Percentiles rank a stretch among this genome's conserved stretches.
Evolutionary conservation across 1,140 invertebrate genomes (phyloP).

Genomic region (Chironomus striatipennis): DNA sequence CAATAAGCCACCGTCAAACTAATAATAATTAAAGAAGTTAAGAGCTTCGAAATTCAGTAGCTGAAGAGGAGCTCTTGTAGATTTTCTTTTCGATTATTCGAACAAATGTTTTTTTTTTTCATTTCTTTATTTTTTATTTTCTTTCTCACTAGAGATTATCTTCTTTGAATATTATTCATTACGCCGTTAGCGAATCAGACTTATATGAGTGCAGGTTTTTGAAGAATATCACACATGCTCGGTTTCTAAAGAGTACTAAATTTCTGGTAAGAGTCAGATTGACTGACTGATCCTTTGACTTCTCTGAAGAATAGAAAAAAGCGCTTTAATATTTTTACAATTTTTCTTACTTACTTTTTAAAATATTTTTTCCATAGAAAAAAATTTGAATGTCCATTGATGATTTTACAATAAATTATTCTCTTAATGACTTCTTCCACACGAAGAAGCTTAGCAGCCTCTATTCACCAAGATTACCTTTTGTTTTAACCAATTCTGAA

Average conservation of each 20-base stretch:
- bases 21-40: slow-evolving; percentile 22
- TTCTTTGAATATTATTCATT: not conserved
- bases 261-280: too few relatives aligned
- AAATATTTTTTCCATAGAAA: too few relatives aligned
- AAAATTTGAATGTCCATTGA: not conserved
- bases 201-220: not conserved
- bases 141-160: not conserved
- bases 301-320: too few relatives aligned
- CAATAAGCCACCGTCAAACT: not conserved
- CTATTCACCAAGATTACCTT: not conserved
- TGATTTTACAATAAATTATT: slow-evolving; percentile 20
- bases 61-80: slow-evolving; percentile 6
- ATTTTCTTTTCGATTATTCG: not conserved
- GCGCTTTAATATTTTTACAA: too few relatives aligned
- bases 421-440: not conserved
- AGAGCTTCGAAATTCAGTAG: slow-evolving; percentile 16
- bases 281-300: too few relatives aligned
- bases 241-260: too few relatives aligned
- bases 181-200: not conserved
- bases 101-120: slow-evolving; percentile 18
- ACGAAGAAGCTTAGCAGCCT: not conserved
- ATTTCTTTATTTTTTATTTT: not conserved
- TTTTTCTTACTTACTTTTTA: too few relatives aligned
- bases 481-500: not conserved
- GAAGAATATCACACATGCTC: too few relatives aligned